These are phyloP conservation scores for Clarias platycephalus DNA, from an alignment of 2,797 vertebrate genomes.

Conservation along the genomic window DNA sequence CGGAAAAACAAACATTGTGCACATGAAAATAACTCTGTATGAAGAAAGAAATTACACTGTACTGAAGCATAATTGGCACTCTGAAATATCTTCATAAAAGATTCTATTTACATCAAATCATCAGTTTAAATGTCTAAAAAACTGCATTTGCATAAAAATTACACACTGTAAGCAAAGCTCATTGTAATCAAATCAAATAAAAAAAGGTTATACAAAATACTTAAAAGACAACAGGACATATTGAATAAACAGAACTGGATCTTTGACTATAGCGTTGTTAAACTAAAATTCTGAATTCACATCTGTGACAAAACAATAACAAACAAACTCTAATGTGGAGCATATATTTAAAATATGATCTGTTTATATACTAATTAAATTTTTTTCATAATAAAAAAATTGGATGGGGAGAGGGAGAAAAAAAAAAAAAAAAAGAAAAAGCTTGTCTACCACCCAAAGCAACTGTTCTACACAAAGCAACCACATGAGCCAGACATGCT, in stretches of 20 bases:
- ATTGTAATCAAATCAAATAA: no score
- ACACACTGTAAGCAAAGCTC: no score
- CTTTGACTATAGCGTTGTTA: no score
- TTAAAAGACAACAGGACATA: neutral
- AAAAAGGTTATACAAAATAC: no score
- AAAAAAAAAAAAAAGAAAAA: neutral
- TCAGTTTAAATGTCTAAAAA: neutral
- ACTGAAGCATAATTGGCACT: no score
- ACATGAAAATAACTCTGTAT: neutral
- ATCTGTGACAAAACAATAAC: neutral
- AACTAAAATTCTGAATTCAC: neutral
- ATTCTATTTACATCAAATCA: neutral
- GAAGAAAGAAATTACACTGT: neutral
- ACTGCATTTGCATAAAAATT: no score
- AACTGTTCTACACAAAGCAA: neutral
- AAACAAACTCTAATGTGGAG: neutral
- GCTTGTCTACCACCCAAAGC: neutral
- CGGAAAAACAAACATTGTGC: neutral
- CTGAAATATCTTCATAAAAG: neutral
- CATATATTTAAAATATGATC: neutral
- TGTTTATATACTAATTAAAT: neutral
- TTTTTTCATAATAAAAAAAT: neutral
- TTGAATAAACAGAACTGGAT: neutral
- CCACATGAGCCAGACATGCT: neutral
- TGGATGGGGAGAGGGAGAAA: neutral